Conservation (phyloP, 2,888 invertebrate species). For the Cephus sareptanus region DNA sequence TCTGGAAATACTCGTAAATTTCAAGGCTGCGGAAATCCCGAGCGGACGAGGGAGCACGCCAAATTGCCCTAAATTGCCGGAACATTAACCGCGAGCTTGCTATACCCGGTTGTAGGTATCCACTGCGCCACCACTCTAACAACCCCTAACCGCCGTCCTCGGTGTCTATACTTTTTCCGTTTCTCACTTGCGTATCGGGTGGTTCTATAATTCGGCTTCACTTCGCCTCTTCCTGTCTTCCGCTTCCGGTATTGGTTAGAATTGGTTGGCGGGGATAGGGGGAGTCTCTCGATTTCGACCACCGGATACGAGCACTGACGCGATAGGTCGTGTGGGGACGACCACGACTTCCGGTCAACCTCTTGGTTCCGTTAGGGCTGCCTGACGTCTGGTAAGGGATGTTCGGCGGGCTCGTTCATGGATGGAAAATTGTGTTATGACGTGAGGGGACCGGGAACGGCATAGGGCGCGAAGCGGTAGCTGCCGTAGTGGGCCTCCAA, state of each 20-base stretch:
- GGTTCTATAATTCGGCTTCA: background rate
- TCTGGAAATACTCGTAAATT: slow-evolving; percentile 37
- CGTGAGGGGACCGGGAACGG: background rate
- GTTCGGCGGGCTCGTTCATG: background rate
- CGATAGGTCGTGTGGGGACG: background rate
- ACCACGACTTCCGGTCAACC: background rate
- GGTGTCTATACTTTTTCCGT: background rate
- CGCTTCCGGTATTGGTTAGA: background rate
- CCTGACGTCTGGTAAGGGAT: background rate
- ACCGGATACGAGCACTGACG: background rate
- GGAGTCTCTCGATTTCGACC: background rate
- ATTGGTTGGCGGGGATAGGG: background rate
- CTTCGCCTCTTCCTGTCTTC: background rate
- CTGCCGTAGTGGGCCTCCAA: background rate
- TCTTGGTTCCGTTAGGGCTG: background rate
- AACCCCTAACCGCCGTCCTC: slow-evolving; percentile 15
- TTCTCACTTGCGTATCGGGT: background rate
- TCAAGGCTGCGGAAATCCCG: slow-evolving; percentile 36
- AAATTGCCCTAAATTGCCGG: slow-evolving; percentile 45
- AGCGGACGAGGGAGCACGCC: slow-evolving; percentile 27
- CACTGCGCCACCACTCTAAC: slow-evolving; percentile 10
- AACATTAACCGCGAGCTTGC: slow-evolving; percentile 38
- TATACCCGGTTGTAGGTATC: slow-evolving; percentile 17
- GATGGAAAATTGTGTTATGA: background rate
- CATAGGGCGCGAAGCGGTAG: background rate